A percentile compares a stretch with the other conserved stretches of the same genome.
Conservation (phyloP, 2,113 vertebrate species). For the Phodopus roborovskii region DNA sequence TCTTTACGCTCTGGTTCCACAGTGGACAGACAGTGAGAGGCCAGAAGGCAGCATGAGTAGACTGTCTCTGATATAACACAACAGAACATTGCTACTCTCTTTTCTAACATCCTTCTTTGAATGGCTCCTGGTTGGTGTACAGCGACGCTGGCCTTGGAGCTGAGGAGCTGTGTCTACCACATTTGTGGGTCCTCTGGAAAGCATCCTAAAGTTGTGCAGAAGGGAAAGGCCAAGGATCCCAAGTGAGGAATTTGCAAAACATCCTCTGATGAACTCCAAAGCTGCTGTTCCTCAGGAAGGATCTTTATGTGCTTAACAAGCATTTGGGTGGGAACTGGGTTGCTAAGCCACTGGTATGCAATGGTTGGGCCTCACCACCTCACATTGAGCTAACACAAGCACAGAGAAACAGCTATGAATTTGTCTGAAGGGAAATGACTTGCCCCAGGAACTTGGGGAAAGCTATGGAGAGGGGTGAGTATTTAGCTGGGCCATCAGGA, state of each 20-base stretch:
- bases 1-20: slow-evolving; percentile 11
- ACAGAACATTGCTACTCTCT: not conserved
- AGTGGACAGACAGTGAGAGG: not conserved
- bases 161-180: not conserved
- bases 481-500: not conserved
- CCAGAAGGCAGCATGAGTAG: not conserved
- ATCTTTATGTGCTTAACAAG: not conserved
- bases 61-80: not conserved
- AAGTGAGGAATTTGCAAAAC: not conserved
- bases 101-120: not conserved
- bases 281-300: not conserved
- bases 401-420: not conserved
- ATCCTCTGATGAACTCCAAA: not conserved
- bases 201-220: not conserved
- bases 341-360: not conserved
- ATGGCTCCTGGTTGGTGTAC: not conserved
- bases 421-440: not conserved
- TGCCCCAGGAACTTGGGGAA: not conserved
- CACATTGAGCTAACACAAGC: not conserved
- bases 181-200: not conserved
- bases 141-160: not conserved
- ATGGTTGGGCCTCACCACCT: not conserved
- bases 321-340: not conserved
- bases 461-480: not conserved
- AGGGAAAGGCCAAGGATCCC: not conserved